Evolutionary conservation across 2,797 vertebrate genomes (phyloP).

Genomic region (Sebastes oblongus): DNA sequence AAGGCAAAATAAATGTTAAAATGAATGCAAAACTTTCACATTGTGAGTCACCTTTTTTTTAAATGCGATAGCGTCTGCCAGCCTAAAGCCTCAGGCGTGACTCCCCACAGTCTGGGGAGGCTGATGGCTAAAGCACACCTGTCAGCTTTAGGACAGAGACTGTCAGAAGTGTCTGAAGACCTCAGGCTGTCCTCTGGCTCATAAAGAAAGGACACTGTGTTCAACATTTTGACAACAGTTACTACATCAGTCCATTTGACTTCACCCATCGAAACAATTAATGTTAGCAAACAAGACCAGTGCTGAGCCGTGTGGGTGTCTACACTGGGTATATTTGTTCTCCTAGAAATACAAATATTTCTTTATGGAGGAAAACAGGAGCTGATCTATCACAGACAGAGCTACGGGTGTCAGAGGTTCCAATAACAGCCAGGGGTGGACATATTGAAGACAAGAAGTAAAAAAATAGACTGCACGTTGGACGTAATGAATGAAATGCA

Average conservation of each 20-base stretch:
- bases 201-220: background rate
- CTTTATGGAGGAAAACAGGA: background rate
- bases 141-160: background rate
- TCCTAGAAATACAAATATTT: background rate
- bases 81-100: background rate
- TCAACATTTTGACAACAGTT: background rate
- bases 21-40: background rate
- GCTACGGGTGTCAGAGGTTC: background rate
- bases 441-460: background rate
- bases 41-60: background rate
- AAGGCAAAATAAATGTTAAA: background rate
- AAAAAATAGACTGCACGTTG: background rate
- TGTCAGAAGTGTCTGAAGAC: background rate
- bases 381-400: background rate
- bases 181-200: background rate
- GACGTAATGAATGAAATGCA: no score
- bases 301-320: background rate
- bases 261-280: background rate
- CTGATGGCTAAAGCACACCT: background rate
- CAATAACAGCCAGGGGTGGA: no score
- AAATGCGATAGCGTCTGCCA: background rate
- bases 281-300: background rate
- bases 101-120: background rate
- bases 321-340: background rate
- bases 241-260: background rate